Conservation (phyloP, 92 coral and sea anemone species). For the Palythoa grandiflora region DNA sequence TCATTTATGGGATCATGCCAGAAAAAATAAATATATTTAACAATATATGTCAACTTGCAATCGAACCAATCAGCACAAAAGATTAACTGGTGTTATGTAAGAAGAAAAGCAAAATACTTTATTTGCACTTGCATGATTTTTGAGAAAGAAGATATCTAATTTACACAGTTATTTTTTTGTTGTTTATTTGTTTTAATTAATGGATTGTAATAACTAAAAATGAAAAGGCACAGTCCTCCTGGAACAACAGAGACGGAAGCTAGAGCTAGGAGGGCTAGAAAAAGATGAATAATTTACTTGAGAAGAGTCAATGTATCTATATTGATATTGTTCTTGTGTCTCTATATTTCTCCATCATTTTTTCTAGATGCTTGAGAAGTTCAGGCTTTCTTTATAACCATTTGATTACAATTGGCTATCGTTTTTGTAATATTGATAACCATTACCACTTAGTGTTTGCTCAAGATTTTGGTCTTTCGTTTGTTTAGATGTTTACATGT, state of each 20-base stretch:
- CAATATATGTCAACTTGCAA: slow-evolving; percentile 41
- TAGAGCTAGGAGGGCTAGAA: slow-evolving; percentile 33
- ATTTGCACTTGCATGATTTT: slow-evolving; percentile 19
- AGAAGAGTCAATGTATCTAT: slow-evolving; percentile 40
- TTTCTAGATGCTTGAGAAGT: slow-evolving; percentile 16
- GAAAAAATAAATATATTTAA: slow-evolving; percentile 27
- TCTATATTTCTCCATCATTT: background rate
- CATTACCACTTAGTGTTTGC: background rate
- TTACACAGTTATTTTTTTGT: slow-evolving; percentile 25
- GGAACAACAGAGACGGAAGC: slow-evolving; percentile 41
- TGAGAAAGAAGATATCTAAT: slow-evolving; percentile 40
- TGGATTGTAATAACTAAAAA: slow-evolving; percentile 22
- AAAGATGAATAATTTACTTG: slow-evolving; percentile 37
- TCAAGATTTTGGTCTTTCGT: slow-evolving; percentile 21
- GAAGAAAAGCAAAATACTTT: slow-evolving; percentile 40
- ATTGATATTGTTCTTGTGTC: slow-evolving; percentile 35
- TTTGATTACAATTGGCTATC: slow-evolving; percentile 7
- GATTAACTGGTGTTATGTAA: slow-evolving; percentile 35
- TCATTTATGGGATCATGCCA: no score
- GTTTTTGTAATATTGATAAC: background rate
- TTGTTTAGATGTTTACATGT: slow-evolving; percentile 27
- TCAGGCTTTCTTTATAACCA: slow-evolving; percentile 7
- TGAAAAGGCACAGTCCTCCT: slow-evolving; percentile 17
- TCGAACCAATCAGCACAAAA: slow-evolving; percentile 40
- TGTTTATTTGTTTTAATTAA: slow-evolving; percentile 15